A percentile compares a stretch with the other conserved stretches of the same genome.
These are phyloP conservation scores for Dallia pectoralis DNA, from an alignment of 2,797 vertebrate genomes.

Conservation along the genomic window DNA sequence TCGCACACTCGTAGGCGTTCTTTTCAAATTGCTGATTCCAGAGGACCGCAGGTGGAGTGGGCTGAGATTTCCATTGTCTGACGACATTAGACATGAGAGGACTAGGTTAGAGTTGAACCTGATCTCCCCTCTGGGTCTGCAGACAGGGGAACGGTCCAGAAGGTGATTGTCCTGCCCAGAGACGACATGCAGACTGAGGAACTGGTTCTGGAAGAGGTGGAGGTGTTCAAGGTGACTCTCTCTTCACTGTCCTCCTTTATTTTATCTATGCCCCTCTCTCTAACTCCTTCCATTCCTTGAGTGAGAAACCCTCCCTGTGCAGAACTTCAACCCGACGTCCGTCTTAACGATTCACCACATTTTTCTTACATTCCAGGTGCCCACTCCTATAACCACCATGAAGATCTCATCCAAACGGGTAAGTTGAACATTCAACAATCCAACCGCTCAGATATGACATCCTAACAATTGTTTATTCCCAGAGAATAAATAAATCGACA, in stretches of 20 bases:
- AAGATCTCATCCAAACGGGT: constrained; percentile 99
- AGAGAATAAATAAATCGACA: background rate
- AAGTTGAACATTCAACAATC: constrained; percentile 50
- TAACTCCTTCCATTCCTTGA: background rate
- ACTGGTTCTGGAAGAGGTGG: constrained; percentile 94
- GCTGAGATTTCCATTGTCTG: too few species aligned
- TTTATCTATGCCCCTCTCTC: background rate
- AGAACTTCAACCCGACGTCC: background rate
- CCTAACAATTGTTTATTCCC: background rate
- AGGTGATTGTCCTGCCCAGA: constrained; percentile 95
- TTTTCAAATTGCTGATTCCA: too few species aligned
- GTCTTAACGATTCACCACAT: background rate
- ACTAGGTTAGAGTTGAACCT: background rate
- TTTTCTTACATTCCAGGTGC: constrained; percentile 74
- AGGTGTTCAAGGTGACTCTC: constrained; percentile 89
- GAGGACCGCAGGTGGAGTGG: too few species aligned
- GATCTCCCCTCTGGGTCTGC: constrained; percentile 26
- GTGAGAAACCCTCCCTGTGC: background rate
- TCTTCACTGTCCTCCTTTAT: background rate
- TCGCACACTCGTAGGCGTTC: too few species aligned
- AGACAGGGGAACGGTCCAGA: constrained; percentile 96
- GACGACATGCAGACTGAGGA: constrained; percentile 96
- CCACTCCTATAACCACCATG: constrained; percentile 93
- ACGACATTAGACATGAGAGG: too few species aligned
- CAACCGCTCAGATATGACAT: background rate